phyloP scores from a whole-genome alignment of 2,888 invertebrate species.

The Harpalus rufipes region DNA sequence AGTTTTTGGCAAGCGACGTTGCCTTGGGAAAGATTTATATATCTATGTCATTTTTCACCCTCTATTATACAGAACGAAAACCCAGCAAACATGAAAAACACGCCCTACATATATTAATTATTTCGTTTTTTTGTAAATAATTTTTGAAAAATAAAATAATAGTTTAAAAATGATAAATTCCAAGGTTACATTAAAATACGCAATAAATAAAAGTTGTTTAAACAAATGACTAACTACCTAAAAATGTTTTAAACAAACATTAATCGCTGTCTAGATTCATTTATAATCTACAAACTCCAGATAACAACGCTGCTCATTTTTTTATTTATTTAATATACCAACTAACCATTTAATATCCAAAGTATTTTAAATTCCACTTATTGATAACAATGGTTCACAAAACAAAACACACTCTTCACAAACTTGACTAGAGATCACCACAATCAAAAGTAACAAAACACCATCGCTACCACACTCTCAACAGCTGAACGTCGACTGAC shows the following conservation, averaged over 20 bases:
- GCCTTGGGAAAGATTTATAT: neutral
- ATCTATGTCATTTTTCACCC: constrained; percentile 1
- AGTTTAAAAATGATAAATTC: neutral
- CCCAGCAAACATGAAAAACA: neutral
- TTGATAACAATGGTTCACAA: neutral
- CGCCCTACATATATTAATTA: neutral
- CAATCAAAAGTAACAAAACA: constrained; percentile 1
- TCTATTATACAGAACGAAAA: neutral
- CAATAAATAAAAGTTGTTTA: neutral
- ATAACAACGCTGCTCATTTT: neutral
- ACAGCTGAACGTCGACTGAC: constrained; percentile 40
- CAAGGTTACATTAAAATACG: neutral
- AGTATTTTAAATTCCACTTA: neutral
- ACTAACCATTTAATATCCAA: neutral
- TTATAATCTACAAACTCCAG: neutral
- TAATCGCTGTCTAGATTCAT: neutral
- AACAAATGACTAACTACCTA: constrained; percentile 1
- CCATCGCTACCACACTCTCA: constrained; percentile 1
- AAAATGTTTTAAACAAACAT: neutral
- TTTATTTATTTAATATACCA: constrained; percentile 7
- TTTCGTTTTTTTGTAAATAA: neutral
- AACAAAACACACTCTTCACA: neutral
- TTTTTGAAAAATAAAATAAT: neutral
- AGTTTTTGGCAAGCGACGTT: neutral
- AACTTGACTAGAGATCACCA: neutral